phyloP scores from a whole-genome alignment of 2,888 invertebrate genomes.

The Amblyjoppa proteus region DNA sequence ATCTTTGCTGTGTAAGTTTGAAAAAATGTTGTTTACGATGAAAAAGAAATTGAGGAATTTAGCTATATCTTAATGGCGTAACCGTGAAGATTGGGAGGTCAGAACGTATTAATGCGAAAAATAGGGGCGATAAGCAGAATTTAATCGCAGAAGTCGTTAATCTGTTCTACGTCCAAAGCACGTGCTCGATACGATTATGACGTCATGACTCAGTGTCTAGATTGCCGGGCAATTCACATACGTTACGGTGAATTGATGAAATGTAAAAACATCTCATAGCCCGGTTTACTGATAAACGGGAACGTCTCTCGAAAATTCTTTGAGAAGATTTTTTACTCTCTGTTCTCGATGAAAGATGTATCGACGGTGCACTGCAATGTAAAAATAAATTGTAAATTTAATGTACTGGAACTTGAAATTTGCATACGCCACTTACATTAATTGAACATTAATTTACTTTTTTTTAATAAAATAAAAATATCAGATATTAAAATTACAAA shows the following conservation, averaged over 20 bases:
- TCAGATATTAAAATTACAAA: no score
- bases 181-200: background rate
- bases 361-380: no score
- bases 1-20: background rate
- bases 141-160: background rate
- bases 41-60: background rate
- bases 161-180: background rate
- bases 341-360: conserved; percentile 23
- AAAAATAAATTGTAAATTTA: no score
- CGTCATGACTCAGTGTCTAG: conserved; percentile 14
- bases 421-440: no score
- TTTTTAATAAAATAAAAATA: no score
- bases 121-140: background rate
- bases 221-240: conserved; percentile 6
- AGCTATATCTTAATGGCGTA: background rate
- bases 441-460: no score
- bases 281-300: background rate
- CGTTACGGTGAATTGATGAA: conserved; percentile 6
- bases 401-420: no score
- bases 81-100: background rate
- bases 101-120: background rate
- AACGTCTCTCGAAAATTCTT: background rate
- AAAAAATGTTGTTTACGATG: background rate
- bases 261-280: background rate
- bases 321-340: background rate